Conservation (phyloP, 2,113 vertebrate genomes). For the Sapayoa aenigma region DNA sequence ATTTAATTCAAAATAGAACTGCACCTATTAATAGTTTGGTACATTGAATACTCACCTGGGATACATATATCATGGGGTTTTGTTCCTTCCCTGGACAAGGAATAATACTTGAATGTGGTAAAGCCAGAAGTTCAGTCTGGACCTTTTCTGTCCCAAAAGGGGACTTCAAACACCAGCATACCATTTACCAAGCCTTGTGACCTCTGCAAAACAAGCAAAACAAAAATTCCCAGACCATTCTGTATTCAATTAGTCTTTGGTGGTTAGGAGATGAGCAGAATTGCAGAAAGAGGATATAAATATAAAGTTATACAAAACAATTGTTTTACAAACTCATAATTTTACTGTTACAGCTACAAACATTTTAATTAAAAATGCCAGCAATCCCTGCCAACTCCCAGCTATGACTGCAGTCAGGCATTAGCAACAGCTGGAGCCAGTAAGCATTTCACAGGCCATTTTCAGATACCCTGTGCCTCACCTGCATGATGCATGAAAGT, state of each 20-base stretch:
- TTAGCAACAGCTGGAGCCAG: background rate
- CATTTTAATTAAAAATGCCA: background rate
- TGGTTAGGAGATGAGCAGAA: background rate
- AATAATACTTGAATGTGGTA: background rate
- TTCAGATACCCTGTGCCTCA: background rate
- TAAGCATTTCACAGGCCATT: background rate
- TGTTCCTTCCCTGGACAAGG: background rate
- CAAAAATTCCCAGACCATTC: background rate
- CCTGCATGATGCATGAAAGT: too few relatives aligned
- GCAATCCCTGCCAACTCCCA: background rate
- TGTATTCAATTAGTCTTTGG: background rate
- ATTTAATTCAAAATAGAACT: conserved; percentile 18
- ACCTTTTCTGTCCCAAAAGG: background rate
- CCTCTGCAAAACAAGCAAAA: background rate
- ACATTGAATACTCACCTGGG: background rate
- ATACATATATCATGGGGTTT: background rate
- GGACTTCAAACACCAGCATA: background rate
- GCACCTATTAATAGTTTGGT: background rate
- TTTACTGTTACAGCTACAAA: conserved; percentile 11
- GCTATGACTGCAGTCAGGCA: background rate
- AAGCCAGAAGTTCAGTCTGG: background rate
- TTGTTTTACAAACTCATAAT: conserved; percentile 11
- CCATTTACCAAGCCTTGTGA: background rate
- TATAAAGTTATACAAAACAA: background rate
- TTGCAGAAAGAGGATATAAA: background rate